Evolutionary conservation across 2,888 invertebrate genomes (phyloP), one percentile per base, ranked within the genome.

Genomic region (Lacanobia oleracea): DNA sequence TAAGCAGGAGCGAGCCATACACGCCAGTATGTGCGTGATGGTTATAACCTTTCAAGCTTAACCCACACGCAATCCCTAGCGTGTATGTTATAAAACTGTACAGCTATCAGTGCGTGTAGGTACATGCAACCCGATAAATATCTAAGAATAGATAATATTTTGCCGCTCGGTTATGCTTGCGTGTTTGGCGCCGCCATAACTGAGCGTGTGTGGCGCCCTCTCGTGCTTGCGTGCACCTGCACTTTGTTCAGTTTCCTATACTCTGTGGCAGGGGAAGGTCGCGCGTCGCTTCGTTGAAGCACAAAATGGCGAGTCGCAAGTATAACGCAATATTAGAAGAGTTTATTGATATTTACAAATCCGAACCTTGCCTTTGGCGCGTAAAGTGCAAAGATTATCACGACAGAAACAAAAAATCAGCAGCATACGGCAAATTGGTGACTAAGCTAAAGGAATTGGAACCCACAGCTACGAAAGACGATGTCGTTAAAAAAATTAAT

Each of bases 331-430:
- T 18, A 23, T 57, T 65, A 56, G 40, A 65, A 65, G 64, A 65
- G 18, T 65, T 65, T 40, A 56, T 65, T 10, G 10, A 40, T 40
- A 65, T 57, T 75, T 71, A 77, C 65, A 51, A 71, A 23, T 80
- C 57, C 66, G 83, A 75, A 83, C 67, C 67, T 9, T 67, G 67
- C 50, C 50, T 71, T 33, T 71, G 67, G 37, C 67, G 37, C 50
- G 60, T 67, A 40, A 67, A 60, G 37, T n/a, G 37, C 37, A 67
- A 60, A 67, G 67, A 50, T 9, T 67, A 67, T 60, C 67, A 67
- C 48, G 37, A 67, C 23, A 50, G 60, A 67, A 21, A 60, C 18
- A 67, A 67, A 67, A 18, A 23, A 60, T 37, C 48, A 12, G 5
- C 14, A 37, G 67, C 54, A 9, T 60, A 67, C 18, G 37, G 1